Conservation (phyloP, 2,888 invertebrate genomes). For the Sinelater perroti region DNA sequence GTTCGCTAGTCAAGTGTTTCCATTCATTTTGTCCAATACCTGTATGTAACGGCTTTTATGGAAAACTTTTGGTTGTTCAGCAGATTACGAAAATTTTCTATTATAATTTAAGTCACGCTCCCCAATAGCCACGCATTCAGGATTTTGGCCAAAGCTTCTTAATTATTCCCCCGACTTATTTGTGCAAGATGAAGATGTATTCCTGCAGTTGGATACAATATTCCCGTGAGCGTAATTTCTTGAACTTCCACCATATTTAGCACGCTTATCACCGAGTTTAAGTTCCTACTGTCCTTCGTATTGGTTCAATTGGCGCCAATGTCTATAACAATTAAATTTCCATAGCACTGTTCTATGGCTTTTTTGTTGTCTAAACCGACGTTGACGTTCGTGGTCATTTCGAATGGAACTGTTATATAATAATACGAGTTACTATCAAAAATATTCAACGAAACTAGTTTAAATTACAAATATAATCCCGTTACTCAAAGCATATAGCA, state of each 20-base stretch:
- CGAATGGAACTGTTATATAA: conserved; percentile 19
- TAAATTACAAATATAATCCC: conserved; percentile 45
- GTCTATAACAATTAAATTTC: conserved; percentile 91
- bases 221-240: conserved; percentile 93
- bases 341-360: conserved; percentile 81
- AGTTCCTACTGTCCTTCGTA: conserved; percentile 90
- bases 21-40: no score
- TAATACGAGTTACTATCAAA: conserved; percentile 4
- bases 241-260: conserved; percentile 91
- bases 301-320: conserved; percentile 93
- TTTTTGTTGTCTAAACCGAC: conserved; percentile 26
- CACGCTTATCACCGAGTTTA: conserved; percentile 90
- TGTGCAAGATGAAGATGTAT: conserved; percentile 89
- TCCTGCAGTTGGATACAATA: conserved; percentile 91
- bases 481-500: conserved; percentile 41
- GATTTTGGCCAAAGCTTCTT: conserved; percentile 77
- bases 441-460: conserved; percentile 32
- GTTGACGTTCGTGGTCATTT: conserved; percentile 28
- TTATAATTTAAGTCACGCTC: conserved; percentile 96
- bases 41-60: no score
- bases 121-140: conserved; percentile 92
- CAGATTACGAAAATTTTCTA: conserved; percentile 91
- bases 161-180: conserved; percentile 83
- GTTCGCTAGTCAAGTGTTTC: no score
- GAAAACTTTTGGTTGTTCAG: conserved; percentile 85